A percentile compares a stretch with the other conserved stretches of the same genome.
These are phyloP conservation scores for Drosophila suzukii DNA, from an alignment of 1,140 invertebrate species.

Conservation along the genomic window DNA sequence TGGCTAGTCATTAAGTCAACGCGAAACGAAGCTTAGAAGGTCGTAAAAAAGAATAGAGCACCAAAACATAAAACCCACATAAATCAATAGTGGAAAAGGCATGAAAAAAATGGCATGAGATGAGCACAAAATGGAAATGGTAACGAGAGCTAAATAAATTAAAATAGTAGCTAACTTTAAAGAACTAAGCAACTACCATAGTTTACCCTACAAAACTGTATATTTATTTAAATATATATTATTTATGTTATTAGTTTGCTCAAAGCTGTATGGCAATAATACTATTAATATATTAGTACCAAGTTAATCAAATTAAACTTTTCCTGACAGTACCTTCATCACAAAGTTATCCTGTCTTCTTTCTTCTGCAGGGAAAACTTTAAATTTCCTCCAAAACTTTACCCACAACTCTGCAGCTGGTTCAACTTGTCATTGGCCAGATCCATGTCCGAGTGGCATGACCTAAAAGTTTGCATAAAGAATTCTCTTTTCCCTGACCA, in stretches of 20 bases:
- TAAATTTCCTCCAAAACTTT: slow-evolving; percentile 26
- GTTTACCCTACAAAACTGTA: no score
- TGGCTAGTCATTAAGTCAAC: slow-evolving; percentile 6
- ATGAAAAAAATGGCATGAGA: slow-evolving; percentile 5
- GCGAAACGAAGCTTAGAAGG: slow-evolving; percentile 18
- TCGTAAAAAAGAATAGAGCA: slow-evolving; percentile 19
- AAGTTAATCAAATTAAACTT: slow-evolving; percentile 30
- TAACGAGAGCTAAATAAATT: slow-evolving; percentile 1
- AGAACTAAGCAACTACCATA: no score
- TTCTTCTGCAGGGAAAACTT: slow-evolving; percentile 4
- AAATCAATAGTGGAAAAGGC: slow-evolving; percentile 40
- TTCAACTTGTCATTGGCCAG: slow-evolving; percentile 34
- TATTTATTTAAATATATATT: no score
- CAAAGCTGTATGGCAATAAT: not conserved
- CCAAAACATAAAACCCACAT: slow-evolving; percentile 45
- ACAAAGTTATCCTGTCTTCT: slow-evolving; percentile 12
- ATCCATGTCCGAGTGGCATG: slow-evolving; percentile 29
- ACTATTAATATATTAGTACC: slow-evolving; percentile 10
- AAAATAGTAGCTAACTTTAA: not conserved
- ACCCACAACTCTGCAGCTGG: not conserved
- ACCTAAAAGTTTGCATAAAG: slow-evolving; percentile 40
- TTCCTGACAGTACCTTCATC: slow-evolving; percentile 5
- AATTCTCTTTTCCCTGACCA: slow-evolving; percentile 18
- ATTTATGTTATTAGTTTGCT: not conserved
- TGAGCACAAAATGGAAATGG: slow-evolving; percentile 5